Base-by-base conservation (phyloP, 2,113 vertebrate genomes). In the Chunga burmeisteri region DNA sequence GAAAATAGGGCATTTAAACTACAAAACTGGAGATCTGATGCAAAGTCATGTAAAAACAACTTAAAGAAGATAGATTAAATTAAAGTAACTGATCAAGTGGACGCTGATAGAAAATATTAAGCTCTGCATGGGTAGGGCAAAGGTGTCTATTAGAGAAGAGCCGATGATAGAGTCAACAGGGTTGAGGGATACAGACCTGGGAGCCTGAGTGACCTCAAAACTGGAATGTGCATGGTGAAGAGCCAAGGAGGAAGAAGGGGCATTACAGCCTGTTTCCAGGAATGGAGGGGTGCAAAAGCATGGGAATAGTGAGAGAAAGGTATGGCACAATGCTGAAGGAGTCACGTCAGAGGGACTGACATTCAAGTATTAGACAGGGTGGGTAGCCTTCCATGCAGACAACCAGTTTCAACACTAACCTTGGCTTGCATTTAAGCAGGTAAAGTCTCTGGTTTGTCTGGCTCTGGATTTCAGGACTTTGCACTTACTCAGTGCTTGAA, bases 201-300 rank as follows among this genome's bases (percentile, higher is more conserved):
- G 26, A 70, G n/a, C 14, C 22, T 36, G 56, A 58, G 58, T 16
- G 9, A 72, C 9, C 10, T 11, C 36, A 75, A 62, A 94, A 77
- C 26, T 4, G 21, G 14, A 61, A 50, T 1, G 0, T 6, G 13
- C 0, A 0, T 9, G 10, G 18, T 49, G 12, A 81, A 81, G 30
- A 80, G 34, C 40, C 13, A 29, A 53, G 61, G 10, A 78, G n/a
- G 13, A 55, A 6, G 29, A 56, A 53, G 68, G 7, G 16, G 15
- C 5, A 32, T 67, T 50, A 19, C 53, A 91, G 22, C 6, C 18
- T 19, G 5, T 42, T 83, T 75, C 44, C 56, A 87, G 66, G 34
- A 88, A 74, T 9, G 8, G 30, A 91, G 49, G 10, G 5, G 16
- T 46, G 16, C 14, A 47, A 70, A 16, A 87, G 9, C 4, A 34